A percentile compares a stretch with the other conserved stretches of the same genome.
Conservation (phyloP, 1,140 invertebrate species). For the Palaemon carinicauda region DNA sequence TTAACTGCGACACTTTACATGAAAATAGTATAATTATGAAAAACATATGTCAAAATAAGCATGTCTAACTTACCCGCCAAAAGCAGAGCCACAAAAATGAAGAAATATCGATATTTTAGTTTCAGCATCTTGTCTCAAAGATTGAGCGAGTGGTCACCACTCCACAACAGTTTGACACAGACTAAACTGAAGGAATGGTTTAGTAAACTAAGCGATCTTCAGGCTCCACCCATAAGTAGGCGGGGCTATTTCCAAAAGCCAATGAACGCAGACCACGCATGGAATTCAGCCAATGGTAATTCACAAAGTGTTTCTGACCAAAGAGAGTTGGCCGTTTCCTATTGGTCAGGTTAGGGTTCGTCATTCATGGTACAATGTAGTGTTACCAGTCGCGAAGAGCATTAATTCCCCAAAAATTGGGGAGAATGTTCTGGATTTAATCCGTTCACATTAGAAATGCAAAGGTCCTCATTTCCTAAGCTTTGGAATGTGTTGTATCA, state of each 20-base stretch:
- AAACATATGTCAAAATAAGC: not conserved
- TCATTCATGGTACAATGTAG: too few species aligned
- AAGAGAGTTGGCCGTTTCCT: constrained; percentile 31
- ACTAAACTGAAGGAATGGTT: not conserved
- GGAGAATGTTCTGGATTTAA: too few species aligned
- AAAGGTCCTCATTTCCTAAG: too few species aligned
- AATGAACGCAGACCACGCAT: constrained; percentile 44
- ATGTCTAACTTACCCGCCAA: not conserved
- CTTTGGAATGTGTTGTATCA: too few species aligned
- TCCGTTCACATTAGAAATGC: too few species aligned
- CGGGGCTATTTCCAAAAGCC: not conserved
- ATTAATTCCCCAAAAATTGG: too few species aligned
- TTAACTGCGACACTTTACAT: too few species aligned
- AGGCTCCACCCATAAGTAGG: constrained; percentile 10
- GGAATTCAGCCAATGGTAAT: constrained; percentile 3
- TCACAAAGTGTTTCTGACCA: constrained; percentile 3
- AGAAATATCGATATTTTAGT: constrained; percentile 14
- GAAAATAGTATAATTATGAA: not conserved
- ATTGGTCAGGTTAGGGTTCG: not conserved
- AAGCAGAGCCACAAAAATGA: not conserved
- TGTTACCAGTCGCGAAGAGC: too few species aligned
- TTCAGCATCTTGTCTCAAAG: not conserved
- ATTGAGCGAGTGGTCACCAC: not conserved
- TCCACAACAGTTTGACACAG: not conserved
- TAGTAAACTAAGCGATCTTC: not conserved